Evolutionary conservation across 2,888 invertebrate species (phyloP), one percentile per base, ranked within the genome.

Genomic region (Cenopis cana): DNA sequence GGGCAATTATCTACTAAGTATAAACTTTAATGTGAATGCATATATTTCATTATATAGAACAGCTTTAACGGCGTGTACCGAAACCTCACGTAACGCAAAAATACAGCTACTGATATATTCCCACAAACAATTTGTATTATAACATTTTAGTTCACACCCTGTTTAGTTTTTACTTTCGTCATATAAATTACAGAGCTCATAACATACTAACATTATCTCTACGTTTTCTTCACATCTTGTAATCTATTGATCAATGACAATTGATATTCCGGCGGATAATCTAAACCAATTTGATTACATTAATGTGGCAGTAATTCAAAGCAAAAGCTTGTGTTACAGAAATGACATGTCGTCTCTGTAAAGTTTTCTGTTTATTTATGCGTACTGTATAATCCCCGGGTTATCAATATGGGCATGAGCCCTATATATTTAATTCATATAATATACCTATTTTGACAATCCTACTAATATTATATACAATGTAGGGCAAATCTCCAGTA

Each of bases 51-150:
- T 56, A 55, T 65, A 46, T 56, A 65, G 24, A 24, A 60, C 62
- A 46, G 49, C 33, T n/a, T n/a, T 46, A 41, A 55, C 50, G 69
- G 62, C 62, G 57, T 69, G 62, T 64, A 64, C 64, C 41, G 64
- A 56, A 52, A 68, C 20, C 33, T 64, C 50, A 64, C 14, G 38
- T 59, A 14, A 69, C 14, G 50, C 56, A 50, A 69, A 38, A 69
- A 62, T 64, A 17, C 24, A 50, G 68, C 74, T 74, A 65, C 41
- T 87, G 81, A 91, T 91, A 93, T 93, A 92, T 93, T 92, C 92
- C 92, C 92, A 93, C 92, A 93, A 93, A 93, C 87, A 82, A 82
- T 82, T 83, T 80, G 33, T 62, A 56, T 69, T 64, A 69, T 56
- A 62, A 55, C 55, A 69, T 49, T 52, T 69, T 69, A 61, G 20